Conservation (phyloP, 2,797 vertebrate species). For the Trachops cirrhosus region DNA sequence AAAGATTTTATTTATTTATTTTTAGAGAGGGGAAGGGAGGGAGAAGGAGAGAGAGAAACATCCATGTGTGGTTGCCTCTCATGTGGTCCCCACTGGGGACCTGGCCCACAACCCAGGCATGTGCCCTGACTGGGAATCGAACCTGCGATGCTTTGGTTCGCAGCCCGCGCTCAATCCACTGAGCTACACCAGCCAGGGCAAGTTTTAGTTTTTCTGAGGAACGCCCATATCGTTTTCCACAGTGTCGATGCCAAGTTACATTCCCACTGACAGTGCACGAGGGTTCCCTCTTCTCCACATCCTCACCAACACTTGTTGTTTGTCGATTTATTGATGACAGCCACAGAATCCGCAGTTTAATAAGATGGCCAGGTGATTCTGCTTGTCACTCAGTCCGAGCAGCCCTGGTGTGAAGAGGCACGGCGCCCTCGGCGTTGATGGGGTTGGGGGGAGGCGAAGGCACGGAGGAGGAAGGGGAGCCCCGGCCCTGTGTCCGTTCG, state of each 20-base stretch:
- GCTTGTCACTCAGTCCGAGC: not conserved
- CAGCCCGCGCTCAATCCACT: no score
- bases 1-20: no score
- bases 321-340: not conserved
- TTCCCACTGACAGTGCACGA: no score
- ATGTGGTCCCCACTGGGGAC: no score
- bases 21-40: no score
- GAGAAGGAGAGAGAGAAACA: no score
- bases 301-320: not conserved
- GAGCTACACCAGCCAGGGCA: no score
- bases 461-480: not conserved
- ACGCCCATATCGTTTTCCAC: not conserved
- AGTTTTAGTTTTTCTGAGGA: not conserved
- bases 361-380: not conserved
- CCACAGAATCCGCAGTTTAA: not conserved
- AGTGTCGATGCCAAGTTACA: not conserved
- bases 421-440: not conserved
- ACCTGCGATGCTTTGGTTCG: no score
- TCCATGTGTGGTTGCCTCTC: no score
- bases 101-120: no score
- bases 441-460: not conserved
- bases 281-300: not conserved
- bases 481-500: not conserved
- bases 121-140: no score
- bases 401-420: not conserved